Evolutionary conservation across 2,888 invertebrate species (phyloP).

Genomic region (Lagria hirta): DNA sequence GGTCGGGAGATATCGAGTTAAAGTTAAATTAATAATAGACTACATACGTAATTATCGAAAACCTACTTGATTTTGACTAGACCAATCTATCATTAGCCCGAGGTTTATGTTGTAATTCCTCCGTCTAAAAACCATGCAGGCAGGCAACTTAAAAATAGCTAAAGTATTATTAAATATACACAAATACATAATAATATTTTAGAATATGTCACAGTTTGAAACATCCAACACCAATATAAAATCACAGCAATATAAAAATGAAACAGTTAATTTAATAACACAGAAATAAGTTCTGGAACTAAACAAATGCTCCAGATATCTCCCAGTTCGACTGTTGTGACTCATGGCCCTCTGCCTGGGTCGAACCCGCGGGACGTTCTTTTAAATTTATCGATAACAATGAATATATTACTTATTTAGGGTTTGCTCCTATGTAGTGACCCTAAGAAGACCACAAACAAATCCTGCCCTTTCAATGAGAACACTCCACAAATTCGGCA

Average conservation of each 20-base stretch:
- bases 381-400: conserved; percentile 26
- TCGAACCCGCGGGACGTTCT: conserved; percentile 45
- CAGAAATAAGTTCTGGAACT: conserved; percentile 43
- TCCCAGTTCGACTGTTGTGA: conserved; percentile 50
- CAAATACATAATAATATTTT: conserved; percentile 37
- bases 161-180: conserved; percentile 7
- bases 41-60: conserved; percentile 31
- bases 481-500: neutral
- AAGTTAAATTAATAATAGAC: conserved; percentile 25
- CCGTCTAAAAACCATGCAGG: conserved; percentile 43
- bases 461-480: neutral
- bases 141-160: conserved; percentile 37
- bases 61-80: conserved; percentile 46
- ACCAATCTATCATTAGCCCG: conserved; percentile 48
- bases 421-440: conserved; percentile 39
- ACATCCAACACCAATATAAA: conserved; percentile 49
- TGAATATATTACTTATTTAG: no score
- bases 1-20: conserved; percentile 55
- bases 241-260: conserved; percentile 52
- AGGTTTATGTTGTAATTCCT: conserved; percentile 42
- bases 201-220: conserved; percentile 45
- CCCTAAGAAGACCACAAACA: conserved; percentile 26
- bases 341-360: conserved; percentile 46
- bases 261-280: conserved; percentile 44
- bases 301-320: conserved; percentile 47